Evolutionary conservation across 2,113 vertebrate genomes (phyloP), one percentile per base, ranked within the genome.

Genomic region (Origma solitaria): DNA sequence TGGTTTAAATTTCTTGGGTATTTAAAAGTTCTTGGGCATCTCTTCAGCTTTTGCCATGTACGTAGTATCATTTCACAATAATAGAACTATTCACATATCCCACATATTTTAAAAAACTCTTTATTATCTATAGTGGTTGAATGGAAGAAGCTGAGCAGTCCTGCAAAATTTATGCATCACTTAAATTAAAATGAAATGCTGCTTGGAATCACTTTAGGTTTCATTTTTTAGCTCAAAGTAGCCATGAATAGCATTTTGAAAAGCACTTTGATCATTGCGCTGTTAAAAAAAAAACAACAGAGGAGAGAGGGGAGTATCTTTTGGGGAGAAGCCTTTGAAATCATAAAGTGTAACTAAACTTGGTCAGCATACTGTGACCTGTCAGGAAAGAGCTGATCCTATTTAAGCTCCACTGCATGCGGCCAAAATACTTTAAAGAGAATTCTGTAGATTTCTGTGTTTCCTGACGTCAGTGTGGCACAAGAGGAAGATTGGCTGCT

Each of bases 321-420:
- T 86, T 83, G n/a, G 56, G 81, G 70, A 82, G 93, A 94, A 92
- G 92, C 70, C 87, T 97, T 96, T 97, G 95, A 97, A 97, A 97
- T 88, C 70, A 91, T 77, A 84, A 92, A 96, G 90, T 94, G 93
- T 95, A 95, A 92, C 90, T 93, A 90, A 96, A 94, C 73, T 92
- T 96, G 91, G 86, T 92, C 89, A 92, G 83, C 90, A 64, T 86
- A 80, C 73, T 96, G 94, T 96, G 96, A 77, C 88, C 92, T 95
- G 92, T 92, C 93, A 94, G 58, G 68, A 88, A 94, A 82, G 70
- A 82, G 66, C 69, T 89, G 94, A 95, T 96, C 93, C 90, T 93
- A 92, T 97, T 97, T 94, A 96, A 96, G 91, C 77, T 79, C 60
- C 20, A 2, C 77, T 81, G 92, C 89, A 83, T 86, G 85, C 4